Conservation (phyloP, 2,888 invertebrate genomes). For the Syrista parreyssii region DNA sequence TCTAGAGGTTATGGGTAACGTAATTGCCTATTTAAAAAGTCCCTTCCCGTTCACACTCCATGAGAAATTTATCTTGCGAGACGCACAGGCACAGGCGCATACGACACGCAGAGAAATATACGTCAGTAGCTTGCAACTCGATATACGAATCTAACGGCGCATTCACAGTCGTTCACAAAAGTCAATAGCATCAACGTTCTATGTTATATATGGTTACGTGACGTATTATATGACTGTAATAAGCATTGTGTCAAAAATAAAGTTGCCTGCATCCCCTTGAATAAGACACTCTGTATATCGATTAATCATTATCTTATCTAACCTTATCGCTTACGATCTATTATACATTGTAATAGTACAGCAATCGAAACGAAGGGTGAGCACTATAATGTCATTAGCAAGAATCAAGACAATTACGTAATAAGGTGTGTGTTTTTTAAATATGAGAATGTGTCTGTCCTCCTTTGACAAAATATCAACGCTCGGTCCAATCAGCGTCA, state of each 20-base stretch:
- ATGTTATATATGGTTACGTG: neutral
- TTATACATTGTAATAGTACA: neutral
- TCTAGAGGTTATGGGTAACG: neutral
- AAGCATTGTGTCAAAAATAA: constrained; percentile 23
- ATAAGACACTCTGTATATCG: constrained; percentile 31
- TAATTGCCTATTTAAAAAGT: neutral
- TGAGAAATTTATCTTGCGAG: neutral
- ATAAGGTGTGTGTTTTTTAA: neutral
- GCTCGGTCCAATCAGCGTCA: neutral
- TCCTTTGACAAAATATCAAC: neutral
- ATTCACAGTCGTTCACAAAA: neutral
- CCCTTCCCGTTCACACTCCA: neutral
- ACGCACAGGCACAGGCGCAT: no score
- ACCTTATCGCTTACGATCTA: constrained; percentile 3
- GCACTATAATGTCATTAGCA: neutral
- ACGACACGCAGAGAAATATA: neutral
- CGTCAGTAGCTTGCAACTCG: neutral
- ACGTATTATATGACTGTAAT: neutral
- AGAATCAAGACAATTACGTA: neutral
- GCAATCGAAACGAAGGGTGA: neutral
- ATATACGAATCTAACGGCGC: neutral
- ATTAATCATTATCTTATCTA: constrained; percentile 1
- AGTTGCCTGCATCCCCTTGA: constrained; percentile 45
- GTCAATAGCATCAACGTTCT: neutral
- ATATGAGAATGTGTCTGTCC: neutral